These are phyloP conservation scores for Bombus turneri DNA, from an alignment of 1,140 invertebrate genomes.

Conservation along the genomic window DNA sequence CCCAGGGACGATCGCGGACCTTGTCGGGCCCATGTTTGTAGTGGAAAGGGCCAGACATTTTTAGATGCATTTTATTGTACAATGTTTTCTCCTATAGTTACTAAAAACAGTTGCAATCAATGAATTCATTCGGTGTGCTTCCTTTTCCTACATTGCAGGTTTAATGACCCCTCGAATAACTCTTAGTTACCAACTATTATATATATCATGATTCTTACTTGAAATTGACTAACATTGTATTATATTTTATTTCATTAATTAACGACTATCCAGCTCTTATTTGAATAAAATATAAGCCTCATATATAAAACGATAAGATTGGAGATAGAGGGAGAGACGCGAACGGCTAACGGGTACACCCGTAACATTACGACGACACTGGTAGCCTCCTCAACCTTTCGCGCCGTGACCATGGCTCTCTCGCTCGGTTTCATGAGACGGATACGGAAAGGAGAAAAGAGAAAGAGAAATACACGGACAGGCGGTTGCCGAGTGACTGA, in stretches of 20 bases:
- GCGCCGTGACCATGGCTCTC: slow-evolving; percentile 7
- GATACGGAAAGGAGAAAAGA: slow-evolving; percentile 7
- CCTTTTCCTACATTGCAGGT: too few species aligned
- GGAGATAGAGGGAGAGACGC: background rate
- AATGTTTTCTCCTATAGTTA: too few species aligned
- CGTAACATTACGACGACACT: slow-evolving; percentile 54
- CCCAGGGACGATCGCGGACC: slow-evolving; percentile 55
- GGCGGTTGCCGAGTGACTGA: slow-evolving; percentile 52
- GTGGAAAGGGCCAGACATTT: background rate
- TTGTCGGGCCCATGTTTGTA: slow-evolving; percentile 42
- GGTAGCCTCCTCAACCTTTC: slow-evolving; percentile 46
- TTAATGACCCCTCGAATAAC: too few species aligned
- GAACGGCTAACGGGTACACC: slow-evolving; percentile 24
- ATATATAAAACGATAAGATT: background rate
- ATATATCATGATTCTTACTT: too few species aligned
- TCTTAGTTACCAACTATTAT: too few species aligned
- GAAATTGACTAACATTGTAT: too few species aligned
- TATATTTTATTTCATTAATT: too few species aligned
- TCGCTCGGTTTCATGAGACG: background rate
- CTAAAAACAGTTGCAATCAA: too few species aligned
- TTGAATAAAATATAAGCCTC: background rate
- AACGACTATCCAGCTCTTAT: background rate
- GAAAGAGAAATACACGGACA: slow-evolving; percentile 18
- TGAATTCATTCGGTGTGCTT: too few species aligned
- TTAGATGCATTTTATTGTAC: too few species aligned